phyloP scores from a whole-genome alignment of 2,888 invertebrate genomes.

The Salticus scenicus region DNA sequence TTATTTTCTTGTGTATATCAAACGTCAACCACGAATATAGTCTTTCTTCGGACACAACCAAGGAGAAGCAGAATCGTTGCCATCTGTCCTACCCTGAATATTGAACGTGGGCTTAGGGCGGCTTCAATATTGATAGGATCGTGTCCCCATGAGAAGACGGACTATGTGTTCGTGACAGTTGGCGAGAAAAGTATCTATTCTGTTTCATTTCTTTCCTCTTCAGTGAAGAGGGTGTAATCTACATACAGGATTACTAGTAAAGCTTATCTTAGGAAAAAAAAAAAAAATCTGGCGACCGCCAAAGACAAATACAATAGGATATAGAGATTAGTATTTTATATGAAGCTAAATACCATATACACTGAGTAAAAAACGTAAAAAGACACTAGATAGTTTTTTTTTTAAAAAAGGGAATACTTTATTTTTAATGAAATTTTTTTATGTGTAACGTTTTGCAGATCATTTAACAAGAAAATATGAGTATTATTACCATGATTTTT shows the following conservation, averaged over 20 bases:
- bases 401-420: too few species aligned
- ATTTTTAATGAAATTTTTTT: too few species aligned
- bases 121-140: slow-evolving; percentile 58
- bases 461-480: too few species aligned
- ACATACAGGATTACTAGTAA: slow-evolving; percentile 40
- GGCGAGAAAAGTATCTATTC: slow-evolving; percentile 28
- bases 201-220: slow-evolving; percentile 17
- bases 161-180: slow-evolving; percentile 56
- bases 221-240: slow-evolving; percentile 45
- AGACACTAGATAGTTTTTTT: too few species aligned
- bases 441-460: too few species aligned
- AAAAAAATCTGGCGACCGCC: neutral
- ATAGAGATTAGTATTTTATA: too few species aligned
- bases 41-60: neutral
- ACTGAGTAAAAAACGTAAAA: too few species aligned
- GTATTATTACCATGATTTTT: too few species aligned
- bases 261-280: too few species aligned
- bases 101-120: slow-evolving; percentile 40
- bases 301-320: too few species aligned
- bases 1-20: too few species aligned
- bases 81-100: slow-evolving; percentile 15
- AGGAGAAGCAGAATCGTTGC: neutral
- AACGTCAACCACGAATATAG: neutral
- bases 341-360: too few species aligned
- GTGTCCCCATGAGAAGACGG: slow-evolving; percentile 18